These are phyloP conservation scores for Nycticorax nycticorax DNA, from an alignment of 2,113 vertebrate genomes.

Conservation along the genomic window DNA sequence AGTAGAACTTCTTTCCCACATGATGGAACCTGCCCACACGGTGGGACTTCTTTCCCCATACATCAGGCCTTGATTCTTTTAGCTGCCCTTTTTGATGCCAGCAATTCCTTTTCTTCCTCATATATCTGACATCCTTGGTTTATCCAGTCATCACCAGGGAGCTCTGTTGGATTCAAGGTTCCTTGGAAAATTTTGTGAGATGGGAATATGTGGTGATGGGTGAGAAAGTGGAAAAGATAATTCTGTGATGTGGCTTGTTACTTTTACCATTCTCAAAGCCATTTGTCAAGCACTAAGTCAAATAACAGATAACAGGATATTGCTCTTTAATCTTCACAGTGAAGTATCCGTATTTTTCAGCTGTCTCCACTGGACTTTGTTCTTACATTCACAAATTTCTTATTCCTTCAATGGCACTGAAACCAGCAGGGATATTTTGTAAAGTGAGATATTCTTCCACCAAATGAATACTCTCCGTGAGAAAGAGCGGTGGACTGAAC, in stretches of 20 bases:
- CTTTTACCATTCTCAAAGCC: neutral
- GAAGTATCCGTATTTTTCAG: neutral
- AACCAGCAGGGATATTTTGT: neutral
- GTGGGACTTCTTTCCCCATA: neutral
- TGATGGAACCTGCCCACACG: neutral
- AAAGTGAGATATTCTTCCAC: neutral
- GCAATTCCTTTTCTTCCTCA: neutral
- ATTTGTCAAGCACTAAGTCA: neutral
- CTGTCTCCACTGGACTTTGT: neutral
- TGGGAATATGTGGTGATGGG: neutral
- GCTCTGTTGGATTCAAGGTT: neutral
- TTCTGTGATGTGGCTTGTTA: neutral
- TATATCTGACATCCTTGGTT: neutral
- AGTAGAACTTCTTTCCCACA: neutral
- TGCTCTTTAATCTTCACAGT: neutral
- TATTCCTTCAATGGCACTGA: neutral
- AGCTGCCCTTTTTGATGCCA: neutral
- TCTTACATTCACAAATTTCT: neutral
- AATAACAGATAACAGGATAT: neutral
- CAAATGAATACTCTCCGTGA: neutral
- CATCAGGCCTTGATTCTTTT: neutral
- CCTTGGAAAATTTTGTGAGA: neutral
- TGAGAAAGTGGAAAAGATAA: neutral
- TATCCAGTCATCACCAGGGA: neutral
- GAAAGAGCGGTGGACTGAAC: neutral